Evolutionary conservation across 2,113 vertebrate genomes (phyloP), one percentile per base, ranked within the genome.

Genomic region (Thinocorus orbignyianus): DNA sequence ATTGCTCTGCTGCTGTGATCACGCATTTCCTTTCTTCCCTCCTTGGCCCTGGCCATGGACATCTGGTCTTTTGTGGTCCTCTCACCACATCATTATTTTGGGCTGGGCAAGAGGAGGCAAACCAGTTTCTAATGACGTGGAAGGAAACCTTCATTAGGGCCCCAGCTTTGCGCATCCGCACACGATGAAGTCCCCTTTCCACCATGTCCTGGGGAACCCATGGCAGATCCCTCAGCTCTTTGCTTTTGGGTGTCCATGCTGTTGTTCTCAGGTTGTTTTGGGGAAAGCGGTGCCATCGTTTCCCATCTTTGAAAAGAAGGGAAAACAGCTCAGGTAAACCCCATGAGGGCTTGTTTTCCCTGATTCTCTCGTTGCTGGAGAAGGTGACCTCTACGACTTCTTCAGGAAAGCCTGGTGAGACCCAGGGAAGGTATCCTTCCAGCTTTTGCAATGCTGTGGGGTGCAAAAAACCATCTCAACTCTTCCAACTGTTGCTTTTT

Each of bases 271-370:
- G 19, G 26, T 6, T 22, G 25, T 9, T 74, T 48, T 54, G 39
- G 24, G 13, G 20, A n/a, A 42, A 55, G 30, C 25, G 11, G 9
- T 62, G 17, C 35, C 55, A 58, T 84, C 26, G 9, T 81, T 76
- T 82, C 55, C 23, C 16, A 3, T 7, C 16, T 17, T 8, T 42
- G 88, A 70, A 52, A 77, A 35, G 6, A 6, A 46, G 19, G 18
- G n/a, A 52, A 44, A 68, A 48, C 48, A 77, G 6, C 31, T 49
- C 0, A 0, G 30, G 11, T 69, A n/a, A n/a, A 6, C 0, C 0
- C 33, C 4, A 0, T 6, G 69, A 77, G 54, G 78, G 12, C 6
- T 37, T 15, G 1, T 64, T 91, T 60, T 81, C 42, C 49, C 19
- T 0, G 0, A 4, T 68, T 4, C 39, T 49, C 18, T 82, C 2